Evolutionary conservation across 2,888 invertebrate species (phyloP).

Genomic region (Orchestes rusci): DNA sequence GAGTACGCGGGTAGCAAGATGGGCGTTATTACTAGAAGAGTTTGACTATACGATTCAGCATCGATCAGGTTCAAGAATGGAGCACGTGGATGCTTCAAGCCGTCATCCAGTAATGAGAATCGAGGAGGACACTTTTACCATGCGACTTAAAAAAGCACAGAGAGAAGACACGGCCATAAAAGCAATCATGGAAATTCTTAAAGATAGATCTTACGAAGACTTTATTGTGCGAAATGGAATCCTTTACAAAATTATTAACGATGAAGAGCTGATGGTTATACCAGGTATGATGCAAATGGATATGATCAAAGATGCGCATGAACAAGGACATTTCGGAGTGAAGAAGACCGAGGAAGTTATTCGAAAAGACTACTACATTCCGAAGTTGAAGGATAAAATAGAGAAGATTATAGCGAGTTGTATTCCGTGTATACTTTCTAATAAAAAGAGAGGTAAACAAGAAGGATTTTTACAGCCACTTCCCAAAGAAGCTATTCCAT

Average conservation of each 20-base stretch:
- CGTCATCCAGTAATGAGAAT: slow-evolving; percentile 21
- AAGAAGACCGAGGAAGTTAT: slow-evolving; percentile 25
- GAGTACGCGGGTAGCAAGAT: slow-evolving; percentile 32
- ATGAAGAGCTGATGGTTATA: slow-evolving; percentile 19
- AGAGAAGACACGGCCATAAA: slow-evolving; percentile 16
- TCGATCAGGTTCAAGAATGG: slow-evolving; percentile 29
- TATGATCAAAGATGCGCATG: slow-evolving; percentile 6
- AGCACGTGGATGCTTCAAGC: slow-evolving; percentile 32
- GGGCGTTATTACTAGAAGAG: slow-evolving; percentile 33
- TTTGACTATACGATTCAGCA: slow-evolving; percentile 32
- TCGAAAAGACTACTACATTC: slow-evolving; percentile 25
- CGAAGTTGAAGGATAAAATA: slow-evolving; percentile 25
- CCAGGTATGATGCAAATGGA: slow-evolving; percentile 20
- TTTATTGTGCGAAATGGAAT: slow-evolving; percentile 20
- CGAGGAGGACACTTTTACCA: background rate
- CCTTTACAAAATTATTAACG: slow-evolving; percentile 15
- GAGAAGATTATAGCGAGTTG: slow-evolving; percentile 23
- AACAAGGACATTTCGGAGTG: slow-evolving; percentile 22
- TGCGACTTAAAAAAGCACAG: background rate
- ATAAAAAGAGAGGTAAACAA: slow-evolving; percentile 31
- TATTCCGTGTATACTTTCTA: slow-evolving; percentile 29
- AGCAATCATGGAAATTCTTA: slow-evolving; percentile 19
- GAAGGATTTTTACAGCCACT: slow-evolving; percentile 32
- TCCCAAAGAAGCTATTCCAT: slow-evolving; percentile 31
- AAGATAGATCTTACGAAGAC: slow-evolving; percentile 17